phyloP scores from a whole-genome alignment of 23 tunicate genomes.

The Halocynthia roretzi region DNA sequence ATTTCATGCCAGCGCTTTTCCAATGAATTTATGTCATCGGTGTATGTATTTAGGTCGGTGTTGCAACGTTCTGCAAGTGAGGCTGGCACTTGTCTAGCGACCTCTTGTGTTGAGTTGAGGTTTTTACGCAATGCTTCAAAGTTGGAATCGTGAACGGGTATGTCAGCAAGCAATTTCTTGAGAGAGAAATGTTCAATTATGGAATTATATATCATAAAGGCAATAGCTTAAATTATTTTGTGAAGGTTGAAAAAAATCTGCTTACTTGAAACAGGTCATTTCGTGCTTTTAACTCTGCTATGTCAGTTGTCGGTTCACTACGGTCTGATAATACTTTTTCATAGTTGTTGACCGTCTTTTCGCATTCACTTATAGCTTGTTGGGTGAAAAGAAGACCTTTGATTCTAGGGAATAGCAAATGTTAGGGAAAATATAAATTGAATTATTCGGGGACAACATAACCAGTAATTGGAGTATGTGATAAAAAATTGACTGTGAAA shows the following conservation, averaged over 20 bases:
- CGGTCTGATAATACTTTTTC: slow-evolving; percentile 18
- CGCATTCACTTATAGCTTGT: slow-evolving; percentile 40
- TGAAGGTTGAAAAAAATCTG: background rate
- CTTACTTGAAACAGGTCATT: slow-evolving; percentile 17
- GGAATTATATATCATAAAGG: background rate
- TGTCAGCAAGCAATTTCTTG: slow-evolving; percentile 24
- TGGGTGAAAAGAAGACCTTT: slow-evolving; percentile 46
- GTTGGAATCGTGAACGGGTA: slow-evolving; percentile 33
- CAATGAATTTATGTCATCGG: slow-evolving; percentile 16
- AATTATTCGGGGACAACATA: background rate
- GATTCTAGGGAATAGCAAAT: slow-evolving; percentile 21
- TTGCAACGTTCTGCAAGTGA: slow-evolving; percentile 15
- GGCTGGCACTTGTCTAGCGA: slow-evolving; percentile 50
- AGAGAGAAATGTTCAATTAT: background rate
- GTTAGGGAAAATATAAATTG: background rate
- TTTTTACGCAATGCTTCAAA: slow-evolving; percentile 44
- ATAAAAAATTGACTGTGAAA: background rate
- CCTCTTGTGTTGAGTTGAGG: slow-evolving; percentile 34
- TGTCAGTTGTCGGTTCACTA: slow-evolving; percentile 11
- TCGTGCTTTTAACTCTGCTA: background rate
- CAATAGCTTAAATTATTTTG: no score
- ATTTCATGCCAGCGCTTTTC: slow-evolving; percentile 46
- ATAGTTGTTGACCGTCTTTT: slow-evolving; percentile 19
- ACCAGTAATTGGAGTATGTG: no score
- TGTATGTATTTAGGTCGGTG: slow-evolving; percentile 26